phyloP scores from a whole-genome alignment of 2,113 vertebrate species.

The Hassar affinis region DNA sequence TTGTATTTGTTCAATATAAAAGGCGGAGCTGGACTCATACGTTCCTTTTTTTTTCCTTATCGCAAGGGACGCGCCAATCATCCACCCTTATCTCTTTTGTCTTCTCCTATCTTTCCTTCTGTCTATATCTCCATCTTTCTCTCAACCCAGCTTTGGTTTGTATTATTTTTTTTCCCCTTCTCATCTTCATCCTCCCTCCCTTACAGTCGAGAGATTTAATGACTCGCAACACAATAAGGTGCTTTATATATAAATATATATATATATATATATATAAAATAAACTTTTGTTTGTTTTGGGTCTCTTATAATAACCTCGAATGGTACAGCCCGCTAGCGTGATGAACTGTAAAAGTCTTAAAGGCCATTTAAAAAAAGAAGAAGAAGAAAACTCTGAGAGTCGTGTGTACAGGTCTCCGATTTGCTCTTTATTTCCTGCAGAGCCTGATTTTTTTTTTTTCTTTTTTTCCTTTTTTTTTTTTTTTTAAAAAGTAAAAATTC shows the following conservation, averaged over 20 bases:
- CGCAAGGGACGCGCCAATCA: neutral
- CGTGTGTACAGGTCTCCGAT: conserved; percentile 44
- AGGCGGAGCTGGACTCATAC: conserved; percentile 26
- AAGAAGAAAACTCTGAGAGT: conserved; percentile 47
- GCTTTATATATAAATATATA: conserved; percentile 61
- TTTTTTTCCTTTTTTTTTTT: neutral
- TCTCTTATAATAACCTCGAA: neutral
- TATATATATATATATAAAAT: conserved; percentile 3
- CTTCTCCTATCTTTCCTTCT: neutral
- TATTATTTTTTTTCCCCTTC: conserved; percentile 49
- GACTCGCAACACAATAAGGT: conserved; percentile 67
- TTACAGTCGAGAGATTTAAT: conserved; percentile 70
- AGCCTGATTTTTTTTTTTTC: conserved; percentile 69
- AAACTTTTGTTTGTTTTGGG: conserved; percentile 15
- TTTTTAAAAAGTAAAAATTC: conserved; percentile 6
- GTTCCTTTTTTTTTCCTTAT: neutral
- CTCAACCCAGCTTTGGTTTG: conserved; percentile 25
- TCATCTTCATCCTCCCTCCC: conserved; percentile 55
- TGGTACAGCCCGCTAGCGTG: conserved; percentile 22
- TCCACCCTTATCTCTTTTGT: too few species aligned
- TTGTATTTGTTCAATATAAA: neutral
- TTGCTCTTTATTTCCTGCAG: conserved; percentile 67
- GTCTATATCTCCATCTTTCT: neutral
- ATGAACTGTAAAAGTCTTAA: conserved; percentile 30
- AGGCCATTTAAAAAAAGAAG: conserved; percentile 23